A percentile compares a stretch with the other conserved stretches of the same genome.
Evolutionary conservation across 2,797 vertebrate genomes (phyloP).

Genomic region (Cichlasoma orientale): DNA sequence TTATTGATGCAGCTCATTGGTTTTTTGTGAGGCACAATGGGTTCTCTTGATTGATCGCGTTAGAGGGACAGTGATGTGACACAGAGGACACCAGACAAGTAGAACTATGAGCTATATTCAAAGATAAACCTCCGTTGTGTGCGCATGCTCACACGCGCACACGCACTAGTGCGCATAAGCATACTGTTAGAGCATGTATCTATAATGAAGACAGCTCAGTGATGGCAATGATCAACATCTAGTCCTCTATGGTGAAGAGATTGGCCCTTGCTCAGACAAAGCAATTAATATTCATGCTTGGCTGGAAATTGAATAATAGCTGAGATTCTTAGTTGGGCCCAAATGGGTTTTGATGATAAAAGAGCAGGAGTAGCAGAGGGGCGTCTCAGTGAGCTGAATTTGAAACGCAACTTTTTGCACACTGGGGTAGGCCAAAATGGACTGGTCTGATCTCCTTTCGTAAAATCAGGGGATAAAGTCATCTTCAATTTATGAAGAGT

Average conservation of each 20-base stretch:
- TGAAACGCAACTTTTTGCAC: slow-evolving; percentile 19
- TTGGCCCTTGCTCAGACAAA: slow-evolving; percentile 58
- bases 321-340: slow-evolving; percentile 28
- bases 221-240: slow-evolving; percentile 67
- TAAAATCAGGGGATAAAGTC: slow-evolving; percentile 31
- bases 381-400: slow-evolving; percentile 32
- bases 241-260: slow-evolving; percentile 45
- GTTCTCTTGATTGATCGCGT: slow-evolving; percentile 69
- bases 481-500: slow-evolving; percentile 25
- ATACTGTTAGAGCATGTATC: slow-evolving; percentile 39
- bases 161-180: neutral
- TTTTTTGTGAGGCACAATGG: slow-evolving; percentile 72
- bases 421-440: slow-evolving; percentile 7
- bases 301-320: slow-evolving; percentile 56
- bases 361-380: slow-evolving; percentile 3
- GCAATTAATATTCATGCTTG: slow-evolving; percentile 70
- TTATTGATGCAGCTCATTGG: slow-evolving; percentile 74
- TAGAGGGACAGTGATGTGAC: slow-evolving; percentile 65
- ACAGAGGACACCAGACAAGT: slow-evolving; percentile 65
- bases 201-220: slow-evolving; percentile 65
- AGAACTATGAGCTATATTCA: slow-evolving; percentile 53
- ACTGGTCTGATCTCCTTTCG: slow-evolving; percentile 14
- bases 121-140: slow-evolving; percentile 45
- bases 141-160: neutral
- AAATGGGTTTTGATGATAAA: slow-evolving; percentile 35